A percentile compares a stretch with the other conserved stretches of the same genome.
Evolutionary conservation across 2,888 invertebrate genomes (phyloP).

Genomic region (Agonopterix alstromeriana): DNA sequence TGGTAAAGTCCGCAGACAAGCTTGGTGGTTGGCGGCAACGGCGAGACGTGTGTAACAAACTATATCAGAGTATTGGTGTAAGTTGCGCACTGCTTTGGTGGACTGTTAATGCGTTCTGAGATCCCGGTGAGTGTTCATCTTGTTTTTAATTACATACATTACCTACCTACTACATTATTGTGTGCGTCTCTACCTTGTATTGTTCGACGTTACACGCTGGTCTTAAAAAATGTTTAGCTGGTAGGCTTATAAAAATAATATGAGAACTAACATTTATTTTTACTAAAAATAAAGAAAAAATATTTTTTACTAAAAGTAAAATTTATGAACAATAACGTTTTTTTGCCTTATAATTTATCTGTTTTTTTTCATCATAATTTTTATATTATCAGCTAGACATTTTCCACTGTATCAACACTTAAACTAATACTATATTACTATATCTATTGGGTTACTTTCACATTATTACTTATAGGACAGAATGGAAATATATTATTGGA

Average conservation of each 20-base stretch:
- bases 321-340: too few species aligned
- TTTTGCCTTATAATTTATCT: too few species aligned
- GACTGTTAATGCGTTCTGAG: conserved; percentile 71
- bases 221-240: conserved; percentile 1
- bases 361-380: not conserved
- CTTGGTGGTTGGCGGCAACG: conserved; percentile 69
- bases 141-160: conserved; percentile 56
- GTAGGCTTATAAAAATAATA: not conserved
- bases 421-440: conserved; percentile 6
- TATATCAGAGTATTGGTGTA: conserved; percentile 56
- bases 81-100: conserved; percentile 75
- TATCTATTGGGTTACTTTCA: conserved; percentile 6
- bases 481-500: not conserved
- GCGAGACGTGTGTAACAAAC: conserved; percentile 62
- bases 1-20: conserved; percentile 69
- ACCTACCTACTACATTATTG: conserved; percentile 18
- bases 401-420: conserved; percentile 3
- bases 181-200: conserved; percentile 28
- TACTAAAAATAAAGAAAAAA: too few species aligned
- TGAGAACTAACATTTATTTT: too few species aligned
- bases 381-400: conserved; percentile 4
- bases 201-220: conserved; percentile 2
- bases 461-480: conserved; percentile 6
- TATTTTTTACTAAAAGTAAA: too few species aligned
- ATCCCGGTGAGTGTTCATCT: conserved; percentile 70